A percentile compares a stretch with the other conserved stretches of the same genome.
These are phyloP conservation scores for Drosophila rubida DNA, from an alignment of 2,888 invertebrate genomes.

Conservation along the genomic window DNA sequence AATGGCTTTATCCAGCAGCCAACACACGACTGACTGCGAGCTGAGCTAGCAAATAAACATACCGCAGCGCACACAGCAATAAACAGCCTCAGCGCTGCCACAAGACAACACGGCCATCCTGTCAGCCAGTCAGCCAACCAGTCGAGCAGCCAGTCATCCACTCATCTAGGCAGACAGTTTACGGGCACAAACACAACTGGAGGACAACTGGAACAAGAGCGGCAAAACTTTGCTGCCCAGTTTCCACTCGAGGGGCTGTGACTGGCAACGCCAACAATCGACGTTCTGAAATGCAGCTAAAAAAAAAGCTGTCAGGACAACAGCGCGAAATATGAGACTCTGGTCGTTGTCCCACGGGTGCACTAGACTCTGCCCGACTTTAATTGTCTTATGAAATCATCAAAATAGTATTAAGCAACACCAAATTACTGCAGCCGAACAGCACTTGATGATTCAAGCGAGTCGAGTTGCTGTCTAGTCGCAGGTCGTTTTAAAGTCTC, in stretches of 20 bases:
- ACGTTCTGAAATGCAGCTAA: conserved; percentile 55
- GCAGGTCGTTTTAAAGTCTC: background rate
- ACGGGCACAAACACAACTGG: conserved; percentile 25
- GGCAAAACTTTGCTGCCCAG: conserved; percentile 2
- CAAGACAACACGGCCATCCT: conserved; percentile 17
- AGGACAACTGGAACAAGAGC: conserved; percentile 26
- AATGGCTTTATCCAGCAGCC: conserved; percentile 20
- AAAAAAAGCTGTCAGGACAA: conserved; percentile 17
- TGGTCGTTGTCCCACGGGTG: background rate
- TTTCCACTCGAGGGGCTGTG: conserved; percentile 7
- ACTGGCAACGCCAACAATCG: conserved; percentile 49
- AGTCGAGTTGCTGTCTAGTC: conserved; percentile 1
- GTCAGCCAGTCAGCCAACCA: background rate
- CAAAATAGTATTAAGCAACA: conserved; percentile 51
- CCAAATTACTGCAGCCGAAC: background rate
- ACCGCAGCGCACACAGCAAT: conserved; percentile 9
- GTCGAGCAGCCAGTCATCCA: no score
- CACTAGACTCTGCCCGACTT: conserved; percentile 41
- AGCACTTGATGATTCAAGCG: background rate
- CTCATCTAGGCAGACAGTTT: conserved; percentile 9
- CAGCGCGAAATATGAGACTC: conserved; percentile 1
- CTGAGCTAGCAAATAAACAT: conserved; percentile 54
- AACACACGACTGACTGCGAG: background rate
- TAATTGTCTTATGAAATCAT: conserved; percentile 55
- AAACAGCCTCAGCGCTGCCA: conserved; percentile 7